Evolutionary conservation across 1,140 invertebrate genomes (phyloP).

Genomic region (Lutraria rhynchaena): DNA sequence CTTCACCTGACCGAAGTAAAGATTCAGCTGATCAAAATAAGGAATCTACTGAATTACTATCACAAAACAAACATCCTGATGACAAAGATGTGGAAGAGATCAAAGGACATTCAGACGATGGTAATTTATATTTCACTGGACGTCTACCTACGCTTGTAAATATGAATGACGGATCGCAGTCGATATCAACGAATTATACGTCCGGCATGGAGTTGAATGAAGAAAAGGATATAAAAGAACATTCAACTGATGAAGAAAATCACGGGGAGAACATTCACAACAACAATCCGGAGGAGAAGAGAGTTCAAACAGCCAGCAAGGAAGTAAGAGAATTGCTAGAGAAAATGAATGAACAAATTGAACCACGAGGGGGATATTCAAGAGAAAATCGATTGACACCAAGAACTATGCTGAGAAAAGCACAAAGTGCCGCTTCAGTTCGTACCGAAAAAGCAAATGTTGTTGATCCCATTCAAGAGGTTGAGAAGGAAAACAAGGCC

Average conservation of each 20-base stretch:
- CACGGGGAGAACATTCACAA: no score
- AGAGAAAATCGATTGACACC: conserved; percentile 21
- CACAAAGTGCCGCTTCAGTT: not conserved
- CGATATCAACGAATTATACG: not conserved
- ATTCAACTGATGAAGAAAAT: not conserved
- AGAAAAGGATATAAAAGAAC: not conserved
- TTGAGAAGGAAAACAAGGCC: not conserved
- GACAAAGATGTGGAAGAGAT: no score
- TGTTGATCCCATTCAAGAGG: not conserved
- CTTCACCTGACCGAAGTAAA: no score
- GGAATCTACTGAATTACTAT: no score
- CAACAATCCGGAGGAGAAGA: not conserved
- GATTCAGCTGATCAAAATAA: no score
- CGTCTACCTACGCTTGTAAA: conserved; percentile 10
- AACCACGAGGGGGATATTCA: not conserved
- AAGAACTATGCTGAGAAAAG: not conserved
- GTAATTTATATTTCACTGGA: conserved; percentile 39
- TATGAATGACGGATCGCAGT: not conserved
- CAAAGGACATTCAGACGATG: not conserved
- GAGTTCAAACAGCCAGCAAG: not conserved
- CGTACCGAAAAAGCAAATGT: not conserved
- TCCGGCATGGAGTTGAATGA: not conserved
- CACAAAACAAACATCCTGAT: no score
- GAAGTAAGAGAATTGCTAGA: conserved; percentile 4
- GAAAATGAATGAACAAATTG: conserved; percentile 8